phyloP scores from a whole-genome alignment of 2,888 invertebrate species.

The Drosophila koepferae region DNA sequence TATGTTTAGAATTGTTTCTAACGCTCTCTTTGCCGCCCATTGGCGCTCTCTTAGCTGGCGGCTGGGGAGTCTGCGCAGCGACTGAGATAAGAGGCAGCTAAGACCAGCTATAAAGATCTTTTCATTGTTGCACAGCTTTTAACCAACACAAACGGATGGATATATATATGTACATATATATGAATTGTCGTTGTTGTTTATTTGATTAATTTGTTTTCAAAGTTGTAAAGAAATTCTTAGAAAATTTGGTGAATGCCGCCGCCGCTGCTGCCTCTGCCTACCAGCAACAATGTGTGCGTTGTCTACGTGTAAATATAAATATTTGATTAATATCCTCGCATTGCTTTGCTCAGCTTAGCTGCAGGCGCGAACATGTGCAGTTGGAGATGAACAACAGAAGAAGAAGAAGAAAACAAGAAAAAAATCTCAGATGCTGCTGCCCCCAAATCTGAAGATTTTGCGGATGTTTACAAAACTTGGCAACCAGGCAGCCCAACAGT shows the following conservation, averaged over 20 bases:
- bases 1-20: slow-evolving; percentile 11
- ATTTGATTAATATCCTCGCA: slow-evolving; percentile 77
- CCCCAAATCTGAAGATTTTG: slow-evolving; percentile 51
- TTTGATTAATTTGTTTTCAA: slow-evolving; percentile 77
- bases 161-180: neutral
- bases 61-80: slow-evolving; percentile 55
- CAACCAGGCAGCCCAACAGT: slow-evolving; percentile 20
- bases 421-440: slow-evolving; percentile 27
- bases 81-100: slow-evolving; percentile 25
- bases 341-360: slow-evolving; percentile 32
- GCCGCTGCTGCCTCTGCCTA: neutral
- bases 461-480: slow-evolving; percentile 78
- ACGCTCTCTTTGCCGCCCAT: slow-evolving; percentile 11
- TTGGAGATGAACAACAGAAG: neutral
- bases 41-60: slow-evolving; percentile 13
- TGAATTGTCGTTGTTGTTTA: slow-evolving; percentile 68
- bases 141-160: slow-evolving; percentile 33
- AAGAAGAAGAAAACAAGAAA: neutral
- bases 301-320: slow-evolving; percentile 77
- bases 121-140: slow-evolving; percentile 47
- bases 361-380: slow-evolving; percentile 64
- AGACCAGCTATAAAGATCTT: slow-evolving; percentile 28
- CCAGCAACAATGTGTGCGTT: slow-evolving; percentile 35
- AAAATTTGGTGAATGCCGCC: slow-evolving; percentile 64
- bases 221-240: slow-evolving; percentile 67